Evolutionary conservation across 2,113 vertebrate genomes (phyloP).

Genomic region (Azemiops feae): DNA sequence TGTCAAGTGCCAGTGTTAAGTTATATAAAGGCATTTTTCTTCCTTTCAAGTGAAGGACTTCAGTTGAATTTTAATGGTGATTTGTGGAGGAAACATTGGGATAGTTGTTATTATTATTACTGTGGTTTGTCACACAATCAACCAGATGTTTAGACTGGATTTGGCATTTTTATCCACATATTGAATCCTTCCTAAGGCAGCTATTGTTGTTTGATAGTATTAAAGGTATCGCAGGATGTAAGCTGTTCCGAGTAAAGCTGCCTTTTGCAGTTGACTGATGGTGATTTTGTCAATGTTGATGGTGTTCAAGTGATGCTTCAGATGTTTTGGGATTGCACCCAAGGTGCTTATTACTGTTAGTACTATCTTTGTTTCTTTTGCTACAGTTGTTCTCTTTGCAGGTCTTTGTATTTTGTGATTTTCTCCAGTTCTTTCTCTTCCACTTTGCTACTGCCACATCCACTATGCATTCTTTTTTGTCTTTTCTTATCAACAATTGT

Average conservation of each 20-base stretch:
- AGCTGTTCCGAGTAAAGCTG: neutral
- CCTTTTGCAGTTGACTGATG: neutral
- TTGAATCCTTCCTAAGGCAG: neutral
- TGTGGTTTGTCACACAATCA: neutral
- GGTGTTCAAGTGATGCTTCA: neutral
- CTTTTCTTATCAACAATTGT: neutral
- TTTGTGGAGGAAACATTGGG: constrained; percentile 57
- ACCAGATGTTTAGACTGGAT: neutral
- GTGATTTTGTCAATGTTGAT: neutral
- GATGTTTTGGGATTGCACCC: neutral
- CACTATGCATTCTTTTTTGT: neutral
- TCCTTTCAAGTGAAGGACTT: constrained; percentile 64
- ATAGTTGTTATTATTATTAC: neutral
- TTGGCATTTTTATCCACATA: neutral
- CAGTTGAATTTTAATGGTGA: constrained; percentile 53
- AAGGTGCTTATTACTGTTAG: neutral
- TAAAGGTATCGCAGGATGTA: neutral
- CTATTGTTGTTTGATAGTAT: neutral
- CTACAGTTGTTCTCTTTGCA: neutral
- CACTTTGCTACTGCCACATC: neutral
- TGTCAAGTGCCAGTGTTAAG: constrained; percentile 73
- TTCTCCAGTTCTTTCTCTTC: neutral
- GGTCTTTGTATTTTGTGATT: neutral
- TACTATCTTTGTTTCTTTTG: neutral
- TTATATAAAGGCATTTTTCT: constrained; percentile 67